Conservation (phyloP, 2,888 invertebrate species). For the Eupithecia inturbata region DNA sequence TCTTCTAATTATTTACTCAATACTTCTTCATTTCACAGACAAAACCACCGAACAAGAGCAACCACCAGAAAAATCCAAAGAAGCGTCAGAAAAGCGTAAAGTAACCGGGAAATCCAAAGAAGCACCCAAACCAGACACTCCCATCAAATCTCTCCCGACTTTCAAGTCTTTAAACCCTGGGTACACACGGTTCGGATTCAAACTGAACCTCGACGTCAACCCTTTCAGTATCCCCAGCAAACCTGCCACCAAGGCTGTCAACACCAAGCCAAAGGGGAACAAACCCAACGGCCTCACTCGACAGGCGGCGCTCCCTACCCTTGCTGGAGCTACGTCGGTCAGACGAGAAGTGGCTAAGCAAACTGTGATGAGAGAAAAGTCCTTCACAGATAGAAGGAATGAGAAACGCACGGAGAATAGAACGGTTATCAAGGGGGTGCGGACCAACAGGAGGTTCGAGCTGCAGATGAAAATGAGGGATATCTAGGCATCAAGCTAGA, state of each 20-base stretch:
- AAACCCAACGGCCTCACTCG: constrained; percentile 50
- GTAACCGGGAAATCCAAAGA: constrained; percentile 18
- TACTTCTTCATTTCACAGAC: constrained; percentile 36
- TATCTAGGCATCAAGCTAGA: constrained; percentile 44
- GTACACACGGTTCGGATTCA: constrained; percentile 81
- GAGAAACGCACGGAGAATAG: constrained; percentile 71
- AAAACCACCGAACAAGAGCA: constrained; percentile 39
- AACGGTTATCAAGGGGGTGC: constrained; percentile 85
- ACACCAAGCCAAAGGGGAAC: constrained; percentile 42
- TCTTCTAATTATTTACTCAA: neutral
- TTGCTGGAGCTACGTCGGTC: constrained; percentile 55
- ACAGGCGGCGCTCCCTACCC: constrained; percentile 56
- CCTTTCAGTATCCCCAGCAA: constrained; percentile 67
- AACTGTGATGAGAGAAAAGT: constrained; percentile 69
- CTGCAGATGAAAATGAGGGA: constrained; percentile 88
- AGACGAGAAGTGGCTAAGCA: constrained; percentile 65
- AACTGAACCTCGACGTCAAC: constrained; percentile 70
- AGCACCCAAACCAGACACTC: constrained; percentile 48
- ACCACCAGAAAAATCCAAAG: constrained; percentile 42
- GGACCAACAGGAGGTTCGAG: constrained; percentile 89
- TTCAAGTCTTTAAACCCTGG: constrained; percentile 59
- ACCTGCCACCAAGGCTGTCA: constrained; percentile 36
- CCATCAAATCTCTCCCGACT: constrained; percentile 54
- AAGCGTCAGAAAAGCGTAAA: constrained; percentile 36
- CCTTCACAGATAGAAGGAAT: constrained; percentile 63